A percentile compares a stretch with the other conserved stretches of the same genome.
Evolutionary conservation across 2,113 vertebrate species (phyloP).

Genomic region (Vulpes ferrilata): DNA sequence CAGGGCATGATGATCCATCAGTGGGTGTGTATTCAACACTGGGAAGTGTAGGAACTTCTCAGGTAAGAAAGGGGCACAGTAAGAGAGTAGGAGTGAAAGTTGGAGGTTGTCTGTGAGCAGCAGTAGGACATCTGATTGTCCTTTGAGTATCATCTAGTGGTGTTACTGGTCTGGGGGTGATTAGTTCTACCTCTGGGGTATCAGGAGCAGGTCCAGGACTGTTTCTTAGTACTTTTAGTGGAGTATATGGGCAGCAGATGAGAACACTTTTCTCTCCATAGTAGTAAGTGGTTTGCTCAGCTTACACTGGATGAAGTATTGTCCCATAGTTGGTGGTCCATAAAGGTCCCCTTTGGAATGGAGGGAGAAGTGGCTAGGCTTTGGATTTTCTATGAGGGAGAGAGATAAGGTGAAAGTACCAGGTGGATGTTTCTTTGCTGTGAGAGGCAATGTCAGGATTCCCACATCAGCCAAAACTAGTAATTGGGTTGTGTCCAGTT

Average conservation of each 20-base stretch:
- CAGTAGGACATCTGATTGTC: background rate
- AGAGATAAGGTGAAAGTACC: background rate
- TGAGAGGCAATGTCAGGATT: background rate
- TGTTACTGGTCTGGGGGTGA: background rate
- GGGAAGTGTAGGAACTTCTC: background rate
- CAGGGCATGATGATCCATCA: background rate
- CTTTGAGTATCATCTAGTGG: background rate
- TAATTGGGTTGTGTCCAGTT: background rate
- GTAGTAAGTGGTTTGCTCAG: background rate
- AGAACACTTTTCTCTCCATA: background rate
- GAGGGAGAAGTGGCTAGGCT: background rate
- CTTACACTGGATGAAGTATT: background rate
- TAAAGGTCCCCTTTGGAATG: background rate
- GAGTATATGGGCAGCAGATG: background rate
- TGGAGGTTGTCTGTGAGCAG: background rate
- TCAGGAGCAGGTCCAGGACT: background rate
- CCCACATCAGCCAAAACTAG: background rate
- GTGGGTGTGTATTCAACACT: background rate
- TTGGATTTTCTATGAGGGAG: background rate
- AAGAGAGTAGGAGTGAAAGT: background rate
- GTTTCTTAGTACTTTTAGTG: background rate
- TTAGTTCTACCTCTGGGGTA: background rate
- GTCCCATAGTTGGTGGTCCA: background rate
- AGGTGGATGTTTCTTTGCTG: background rate
- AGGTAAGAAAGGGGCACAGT: background rate